These are phyloP conservation scores for Zoanthus gigantus DNA, from an alignment of 92 coral and sea anemone genomes.

Conservation along the genomic window DNA sequence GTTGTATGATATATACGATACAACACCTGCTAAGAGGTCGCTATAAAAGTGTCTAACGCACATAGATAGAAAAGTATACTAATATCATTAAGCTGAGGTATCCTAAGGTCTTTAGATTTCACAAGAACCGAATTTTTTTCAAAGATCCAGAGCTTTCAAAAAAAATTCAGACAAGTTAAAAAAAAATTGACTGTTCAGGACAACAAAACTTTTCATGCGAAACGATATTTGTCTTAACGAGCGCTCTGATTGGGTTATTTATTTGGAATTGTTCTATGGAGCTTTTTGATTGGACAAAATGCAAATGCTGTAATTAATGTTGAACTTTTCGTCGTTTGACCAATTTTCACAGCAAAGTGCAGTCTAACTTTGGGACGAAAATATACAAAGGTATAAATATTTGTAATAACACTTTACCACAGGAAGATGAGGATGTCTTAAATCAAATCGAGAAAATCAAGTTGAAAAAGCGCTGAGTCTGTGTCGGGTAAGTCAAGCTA, in stretches of 20 bases:
- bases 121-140: background rate
- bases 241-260: conserved; percentile 56
- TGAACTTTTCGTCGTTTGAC: conserved; percentile 52
- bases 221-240: conserved; percentile 31
- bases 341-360: conserved; percentile 45
- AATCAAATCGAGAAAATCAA: background rate
- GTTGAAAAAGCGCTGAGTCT: background rate
- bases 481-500: conserved; percentile 29
- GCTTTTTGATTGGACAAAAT: conserved; percentile 74
- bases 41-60: background rate
- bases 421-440: background rate
- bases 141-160: background rate
- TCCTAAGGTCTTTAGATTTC: background rate
- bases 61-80: background rate
- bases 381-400: background rate
- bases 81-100: background rate
- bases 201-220: conserved; percentile 10
- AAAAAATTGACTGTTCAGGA: background rate
- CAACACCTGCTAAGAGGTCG: background rate
- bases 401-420: background rate
- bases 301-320: conserved; percentile 65
- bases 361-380: conserved; percentile 46
- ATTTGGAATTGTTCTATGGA: conserved; percentile 29
- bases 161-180: background rate
- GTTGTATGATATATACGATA: background rate